Percentiles rank a stretch among this genome's conserved stretches.
Conservation (phyloP, 2,797 vertebrate species). For the Cebuella pygmaea region DNA sequence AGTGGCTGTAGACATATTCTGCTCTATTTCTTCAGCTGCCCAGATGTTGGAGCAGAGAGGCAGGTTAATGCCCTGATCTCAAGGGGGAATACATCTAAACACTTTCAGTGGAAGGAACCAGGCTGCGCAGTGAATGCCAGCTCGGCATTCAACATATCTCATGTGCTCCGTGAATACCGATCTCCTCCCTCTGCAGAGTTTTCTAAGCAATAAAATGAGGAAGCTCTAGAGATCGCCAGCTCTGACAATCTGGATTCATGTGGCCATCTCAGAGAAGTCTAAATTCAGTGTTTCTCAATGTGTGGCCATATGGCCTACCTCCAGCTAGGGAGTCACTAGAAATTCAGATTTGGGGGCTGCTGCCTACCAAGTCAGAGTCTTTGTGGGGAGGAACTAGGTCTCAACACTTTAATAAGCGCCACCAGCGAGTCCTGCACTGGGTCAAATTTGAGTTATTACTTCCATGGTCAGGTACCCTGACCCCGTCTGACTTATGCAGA, state of each 20-base stretch:
- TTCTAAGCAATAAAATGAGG: not conserved
- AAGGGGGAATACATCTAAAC: not conserved
- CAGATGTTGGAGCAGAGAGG: not conserved
- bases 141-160: not conserved
- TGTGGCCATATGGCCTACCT: not conserved
- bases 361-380: not conserved
- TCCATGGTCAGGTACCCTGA: not conserved
- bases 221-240: not conserved
- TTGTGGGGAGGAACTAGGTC: not conserved
- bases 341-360: not conserved
- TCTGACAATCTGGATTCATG: not conserved
- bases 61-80: not conserved
- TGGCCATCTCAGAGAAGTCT: not conserved
- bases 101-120: not conserved
- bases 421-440: not conserved
- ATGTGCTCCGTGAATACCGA: not conserved
- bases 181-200: not conserved
- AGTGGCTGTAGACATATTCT: fast-evolving
- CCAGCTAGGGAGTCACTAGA: not conserved
- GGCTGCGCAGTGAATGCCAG: fast-evolving
- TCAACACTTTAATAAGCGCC: not conserved
- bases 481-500: not conserved
- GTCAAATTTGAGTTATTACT: not conserved
- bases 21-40: not conserved
- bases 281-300: not conserved